These are phyloP conservation scores for Cryptus armator DNA, from an alignment of 2,888 invertebrate genomes.

Conservation along the genomic window DNA sequence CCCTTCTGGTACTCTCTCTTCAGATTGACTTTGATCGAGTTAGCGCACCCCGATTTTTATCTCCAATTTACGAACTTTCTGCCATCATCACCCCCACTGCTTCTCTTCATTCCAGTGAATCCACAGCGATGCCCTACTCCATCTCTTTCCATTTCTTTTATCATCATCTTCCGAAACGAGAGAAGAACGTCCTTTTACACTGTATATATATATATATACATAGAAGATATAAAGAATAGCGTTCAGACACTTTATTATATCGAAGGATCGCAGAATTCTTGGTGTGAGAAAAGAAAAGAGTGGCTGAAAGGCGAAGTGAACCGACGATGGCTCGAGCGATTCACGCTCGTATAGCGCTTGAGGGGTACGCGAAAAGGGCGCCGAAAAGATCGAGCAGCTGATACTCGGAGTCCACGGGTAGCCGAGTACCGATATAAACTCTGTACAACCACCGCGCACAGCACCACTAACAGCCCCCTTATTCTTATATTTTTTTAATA, in stretches of 20 bases:
- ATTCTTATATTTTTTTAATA: slow-evolving; percentile 61
- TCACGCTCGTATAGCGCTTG: slow-evolving; percentile 41
- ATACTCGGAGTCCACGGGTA: slow-evolving; percentile 35
- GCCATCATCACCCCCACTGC: background rate
- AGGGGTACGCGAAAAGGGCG: slow-evolving; percentile 33
- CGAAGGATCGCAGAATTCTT: slow-evolving; percentile 35
- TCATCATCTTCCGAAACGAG: background rate
- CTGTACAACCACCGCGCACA: background rate
- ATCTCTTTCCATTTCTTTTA: slow-evolving; percentile 7
- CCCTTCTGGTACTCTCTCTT: slow-evolving; percentile 15
- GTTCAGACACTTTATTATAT: slow-evolving; percentile 42
- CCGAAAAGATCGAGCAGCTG: slow-evolving; percentile 57
- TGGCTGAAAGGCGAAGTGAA: background rate
- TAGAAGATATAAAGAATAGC: background rate
- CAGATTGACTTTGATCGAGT: slow-evolving; percentile 68
- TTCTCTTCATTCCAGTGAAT: background rate
- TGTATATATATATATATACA: background rate
- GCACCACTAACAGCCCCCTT: slow-evolving; percentile 38
- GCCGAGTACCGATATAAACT: slow-evolving; percentile 15
- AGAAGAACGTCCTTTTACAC: background rate
- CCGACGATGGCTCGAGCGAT: slow-evolving; percentile 58
- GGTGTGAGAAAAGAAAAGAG: background rate
- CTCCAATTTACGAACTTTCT: slow-evolving; percentile 64
- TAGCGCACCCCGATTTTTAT: slow-evolving; percentile 68
- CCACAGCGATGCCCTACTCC: background rate